Base-by-base conservation (phyloP, 1,140 invertebrate genomes). In the Diorhabda carinulata region DNA sequence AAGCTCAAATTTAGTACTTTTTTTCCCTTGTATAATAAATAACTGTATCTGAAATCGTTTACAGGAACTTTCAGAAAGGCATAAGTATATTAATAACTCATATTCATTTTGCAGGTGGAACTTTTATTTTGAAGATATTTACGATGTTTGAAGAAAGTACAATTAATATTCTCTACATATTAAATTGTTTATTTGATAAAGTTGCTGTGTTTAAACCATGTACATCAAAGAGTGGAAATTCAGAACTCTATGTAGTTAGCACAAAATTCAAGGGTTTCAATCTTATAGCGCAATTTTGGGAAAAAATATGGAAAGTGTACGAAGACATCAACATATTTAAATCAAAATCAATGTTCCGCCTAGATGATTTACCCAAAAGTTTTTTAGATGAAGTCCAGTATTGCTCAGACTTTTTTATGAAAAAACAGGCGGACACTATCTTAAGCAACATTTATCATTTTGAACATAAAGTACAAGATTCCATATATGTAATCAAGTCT, bases 171-270 rank as follows among this genome's bases (percentile, higher is more conserved):
- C 77, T 98, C 41, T 97, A 92, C 79, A 79, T 98, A 2, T 83
- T 98, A 0, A 87, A 88, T 73, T 90, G 89, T 75, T 78, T 87
- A 25, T 97, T 97, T 80, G 74, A 85, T 40, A 78, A 89, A 73
- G 88, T 97, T 1, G 82, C 86, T 69, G 82, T 95, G 3, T 92
- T 90, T 73, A 98, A 98, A 80, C 96, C 96, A 5, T 90, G 87
- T 1, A 94, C 93, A 0, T 98, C 95, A 57, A 96, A 96, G 79
- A 88, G 92, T 77, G 96, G 96, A 7, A 98, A 98, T 81, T 98
- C 96, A 0, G 96, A 98, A 81, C 87, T 92, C 0, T 98, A 98
- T 81, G 83, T 96, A 0, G 84, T 98, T 7, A 95, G 93, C 78
- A 73, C 87, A n/a, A 82, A 83, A 9, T 95, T 88, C 77, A 83